Base-by-base conservation (phyloP, 2,888 invertebrate species). In the Nudaria mundana region DNA sequence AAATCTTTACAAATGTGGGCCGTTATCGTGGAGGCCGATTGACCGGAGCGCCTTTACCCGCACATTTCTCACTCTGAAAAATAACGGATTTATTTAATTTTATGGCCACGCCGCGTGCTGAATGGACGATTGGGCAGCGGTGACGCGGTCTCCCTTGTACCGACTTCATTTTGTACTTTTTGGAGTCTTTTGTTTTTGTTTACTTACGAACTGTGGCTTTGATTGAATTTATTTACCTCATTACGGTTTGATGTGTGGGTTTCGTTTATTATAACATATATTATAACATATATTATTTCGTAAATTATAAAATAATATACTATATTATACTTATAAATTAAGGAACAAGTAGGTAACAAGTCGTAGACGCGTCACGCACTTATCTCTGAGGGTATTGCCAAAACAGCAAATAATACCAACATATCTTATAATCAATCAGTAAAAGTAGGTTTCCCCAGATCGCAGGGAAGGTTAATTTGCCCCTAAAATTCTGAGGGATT, bases 11-110 rank as follows among this genome's bases (percentile, higher is more conserved):
- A 88, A 88, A 88, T 87, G 88, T 77, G 76, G 53, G 72, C 71
- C 77, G 84, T 85, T 87, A 88, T 87, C 87, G 84, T 69, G 58
- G 70, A 69, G 80, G 64, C 81, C 85, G 85, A 86, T 85, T 86
- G 87, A 87, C 85, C 84, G 81, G 71, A 66, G 59, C 56, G 51
- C 52, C 53, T 37, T 52, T 66, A 63, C 58, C 74, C 74, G 68
- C 64, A 64, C 75, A 79, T 81, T 78, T 76, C 83, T 83, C 83
- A 83, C 82, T 75, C 80, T 88, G 87, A 88, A 88, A 88, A 88
- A 88, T 88, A 82, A 85, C 84, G 85, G 86, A 83, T 86, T 88
- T 87, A 86, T 85, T 87, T 84, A 87, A 87, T 86, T 86, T 88
- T 86, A 88, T 86, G 83, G 81, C 76, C 76, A 50, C 62, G 79